Conservation (phyloP, 2,888 invertebrate genomes). For the Phengaris alcon region DNA sequence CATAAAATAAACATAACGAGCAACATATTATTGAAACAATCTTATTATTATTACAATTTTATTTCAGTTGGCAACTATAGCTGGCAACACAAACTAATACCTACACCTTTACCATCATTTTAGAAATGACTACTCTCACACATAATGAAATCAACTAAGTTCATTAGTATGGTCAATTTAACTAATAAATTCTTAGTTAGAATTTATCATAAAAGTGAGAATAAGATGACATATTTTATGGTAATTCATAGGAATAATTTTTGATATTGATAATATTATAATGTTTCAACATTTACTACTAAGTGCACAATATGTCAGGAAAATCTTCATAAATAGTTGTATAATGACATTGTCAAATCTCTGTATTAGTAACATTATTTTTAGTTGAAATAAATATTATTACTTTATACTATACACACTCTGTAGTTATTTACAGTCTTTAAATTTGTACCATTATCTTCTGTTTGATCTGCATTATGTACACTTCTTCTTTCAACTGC, state of each 20-base stretch:
- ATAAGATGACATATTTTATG: background rate
- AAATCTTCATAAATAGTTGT: background rate
- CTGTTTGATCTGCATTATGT: conserved; percentile 59
- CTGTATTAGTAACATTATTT: background rate
- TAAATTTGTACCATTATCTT: conserved; percentile 70
- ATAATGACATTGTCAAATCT: background rate
- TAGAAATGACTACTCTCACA: conserved; percentile 16
- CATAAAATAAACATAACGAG: conserved; percentile 27
- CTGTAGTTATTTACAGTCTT: conserved; percentile 63
- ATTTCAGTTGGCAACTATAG: conserved; percentile 17
- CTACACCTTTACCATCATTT: background rate
- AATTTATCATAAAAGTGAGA: background rate
- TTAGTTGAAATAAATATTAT: conserved; percentile 38
- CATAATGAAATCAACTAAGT: background rate
- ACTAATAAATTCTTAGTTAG: background rate
- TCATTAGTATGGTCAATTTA: background rate
- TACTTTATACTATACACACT: conserved; percentile 33
- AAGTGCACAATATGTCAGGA: background rate
- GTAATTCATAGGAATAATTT: background rate
- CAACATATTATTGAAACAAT: conserved; percentile 23
- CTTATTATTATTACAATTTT: conserved; percentile 5
- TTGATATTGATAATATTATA: background rate
- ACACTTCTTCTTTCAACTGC: conserved; percentile 45
- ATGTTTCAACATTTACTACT: background rate
- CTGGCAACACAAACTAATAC: conserved; percentile 16